Conservation (phyloP, 2,888 invertebrate species). For the Tuberolachnus salignus region DNA sequence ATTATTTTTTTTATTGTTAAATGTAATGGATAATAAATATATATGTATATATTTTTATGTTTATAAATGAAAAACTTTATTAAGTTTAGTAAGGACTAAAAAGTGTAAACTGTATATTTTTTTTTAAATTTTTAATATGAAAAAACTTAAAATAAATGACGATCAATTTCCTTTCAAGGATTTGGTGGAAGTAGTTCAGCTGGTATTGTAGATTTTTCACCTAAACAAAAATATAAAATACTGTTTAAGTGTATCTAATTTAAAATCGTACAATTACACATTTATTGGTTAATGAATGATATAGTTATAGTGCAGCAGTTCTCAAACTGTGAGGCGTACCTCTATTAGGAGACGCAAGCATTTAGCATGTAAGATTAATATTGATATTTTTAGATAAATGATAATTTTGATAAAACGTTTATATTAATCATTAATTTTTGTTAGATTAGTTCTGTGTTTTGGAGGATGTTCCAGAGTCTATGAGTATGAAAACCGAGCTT, state of each 20-base stretch:
- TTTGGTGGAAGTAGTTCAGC: conserved; percentile 44
- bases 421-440: too few relatives aligned
- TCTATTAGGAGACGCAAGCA: background rate
- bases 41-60: conserved; percentile 12
- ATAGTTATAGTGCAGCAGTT: too few relatives aligned
- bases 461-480: too few relatives aligned
- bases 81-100: conserved; percentile 21
- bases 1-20: conserved; percentile 2
- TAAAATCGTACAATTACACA: background rate
- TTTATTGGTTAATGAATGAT: background rate
- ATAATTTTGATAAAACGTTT: too few relatives aligned
- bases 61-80: conserved; percentile 16
- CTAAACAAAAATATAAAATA: conserved; percentile 25
- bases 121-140: background rate
- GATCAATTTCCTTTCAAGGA: conserved; percentile 11
- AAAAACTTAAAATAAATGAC: background rate
- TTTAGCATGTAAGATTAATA: background rate
- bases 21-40: conserved; percentile 3
- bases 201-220: conserved; percentile 49
- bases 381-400: background rate
- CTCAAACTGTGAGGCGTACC: background rate
- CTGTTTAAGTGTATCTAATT: background rate
- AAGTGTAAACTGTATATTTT: conserved; percentile 9
- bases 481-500: too few relatives aligned
- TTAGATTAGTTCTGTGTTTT: too few relatives aligned